These are phyloP conservation scores for Drosophila ironensis DNA, from an alignment of 1,140 invertebrate species.

Conservation along the genomic window DNA sequence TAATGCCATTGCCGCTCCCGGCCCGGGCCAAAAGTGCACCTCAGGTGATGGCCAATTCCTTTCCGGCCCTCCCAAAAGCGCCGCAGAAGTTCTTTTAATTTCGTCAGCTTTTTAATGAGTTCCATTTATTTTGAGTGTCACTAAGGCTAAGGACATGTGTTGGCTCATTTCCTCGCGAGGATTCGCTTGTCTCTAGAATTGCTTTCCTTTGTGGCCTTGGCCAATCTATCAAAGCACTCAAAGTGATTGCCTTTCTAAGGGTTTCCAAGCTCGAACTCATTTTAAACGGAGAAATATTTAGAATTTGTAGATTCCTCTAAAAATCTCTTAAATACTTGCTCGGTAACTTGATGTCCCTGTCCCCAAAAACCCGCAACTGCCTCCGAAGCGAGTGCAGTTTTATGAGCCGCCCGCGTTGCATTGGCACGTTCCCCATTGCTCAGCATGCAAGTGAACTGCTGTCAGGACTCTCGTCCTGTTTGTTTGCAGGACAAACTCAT, in stretches of 20 bases:
- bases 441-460: conserved; percentile 8
- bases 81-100: too few species aligned
- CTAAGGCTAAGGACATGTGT: conserved; percentile 57
- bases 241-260: conserved; percentile 67
- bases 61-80: too few species aligned
- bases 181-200: too few species aligned
- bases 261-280: too few species aligned
- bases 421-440: conserved; percentile 55
- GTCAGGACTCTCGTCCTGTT: neutral
- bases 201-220: conserved; percentile 33
- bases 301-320: too few species aligned
- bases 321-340: too few species aligned
- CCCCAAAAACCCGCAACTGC: too few species aligned
- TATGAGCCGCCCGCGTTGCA: conserved; percentile 58
- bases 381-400: conserved; percentile 23
- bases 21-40: conserved; percentile 67
- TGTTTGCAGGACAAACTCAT: conserved; percentile 31
- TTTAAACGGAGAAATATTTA: too few species aligned
- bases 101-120: too few species aligned
- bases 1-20: conserved; percentile 51
- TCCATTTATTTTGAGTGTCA: conserved; percentile 11
- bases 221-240: conserved; percentile 72
- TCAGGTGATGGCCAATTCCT: conserved; percentile 60
- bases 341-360: too few species aligned
- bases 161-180: conserved; percentile 45